Percentiles rank a stretch among this genome's conserved stretches.
Conservation (phyloP, 2,888 invertebrate genomes). For the Drosophila helvetica region DNA sequence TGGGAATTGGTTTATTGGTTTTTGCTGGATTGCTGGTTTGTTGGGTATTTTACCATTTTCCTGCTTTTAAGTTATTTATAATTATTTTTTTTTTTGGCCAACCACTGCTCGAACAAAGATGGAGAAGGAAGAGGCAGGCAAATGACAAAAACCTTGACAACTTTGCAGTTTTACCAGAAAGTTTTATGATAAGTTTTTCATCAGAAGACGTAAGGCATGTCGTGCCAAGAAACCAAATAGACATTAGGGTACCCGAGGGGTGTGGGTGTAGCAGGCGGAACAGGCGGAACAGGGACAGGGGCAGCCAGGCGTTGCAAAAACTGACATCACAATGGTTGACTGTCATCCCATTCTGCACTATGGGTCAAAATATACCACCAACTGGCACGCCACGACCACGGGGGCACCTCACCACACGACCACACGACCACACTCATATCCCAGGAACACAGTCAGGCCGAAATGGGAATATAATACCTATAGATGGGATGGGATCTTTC, state of each 20-base stretch:
- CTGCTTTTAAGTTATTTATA: constrained; percentile 52
- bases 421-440: constrained; percentile 2
- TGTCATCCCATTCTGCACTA: constrained; percentile 59
- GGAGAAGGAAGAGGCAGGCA: constrained; percentile 15
- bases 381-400: constrained; percentile 24
- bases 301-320: constrained; percentile 52
- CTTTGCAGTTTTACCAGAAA: constrained; percentile 61
- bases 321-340: constrained; percentile 60
- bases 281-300: constrained; percentile 8
- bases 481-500: too few relatives aligned
- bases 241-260: constrained; percentile 58
- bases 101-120: constrained; percentile 23
- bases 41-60: not conserved
- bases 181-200: constrained; percentile 71
- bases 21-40: constrained; percentile 6
- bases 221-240: constrained; percentile 72
- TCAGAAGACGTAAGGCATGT: constrained; percentile 52
- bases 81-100: constrained; percentile 53
- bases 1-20: constrained; percentile 24
- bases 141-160: constrained; percentile 73
- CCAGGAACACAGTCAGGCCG: not conserved
- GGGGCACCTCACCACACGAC: not conserved
- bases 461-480: not conserved
- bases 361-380: constrained; percentile 53
- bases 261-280: not conserved